Percentiles rank a stretch among this genome's conserved stretches.
Conservation (phyloP, 2,888 invertebrate genomes). For the Brachynemurus nebulosus region DNA sequence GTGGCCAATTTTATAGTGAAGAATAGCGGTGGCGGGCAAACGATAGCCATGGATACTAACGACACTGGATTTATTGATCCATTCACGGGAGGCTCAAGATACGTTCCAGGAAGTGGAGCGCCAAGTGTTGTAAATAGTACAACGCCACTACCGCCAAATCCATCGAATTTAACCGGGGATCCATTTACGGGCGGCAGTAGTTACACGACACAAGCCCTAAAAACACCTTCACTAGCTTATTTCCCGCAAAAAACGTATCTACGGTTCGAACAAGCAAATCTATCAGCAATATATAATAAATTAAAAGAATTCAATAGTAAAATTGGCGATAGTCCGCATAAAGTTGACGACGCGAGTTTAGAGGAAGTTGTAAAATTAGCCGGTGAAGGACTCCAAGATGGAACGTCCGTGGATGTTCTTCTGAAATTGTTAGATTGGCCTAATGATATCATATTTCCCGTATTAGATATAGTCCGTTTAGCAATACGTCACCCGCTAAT, state of each 20-base stretch:
- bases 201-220: constrained; percentile 27
- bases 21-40: constrained; percentile 43
- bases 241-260: constrained; percentile 37
- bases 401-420: constrained; percentile 39
- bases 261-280: constrained; percentile 67
- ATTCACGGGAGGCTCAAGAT: constrained; percentile 43
- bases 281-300: constrained; percentile 58
- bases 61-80: constrained; percentile 43
- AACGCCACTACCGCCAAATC: constrained; percentile 19
- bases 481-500: constrained; percentile 45
- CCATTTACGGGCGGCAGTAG: constrained; percentile 43
- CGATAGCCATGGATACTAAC: constrained; percentile 24
- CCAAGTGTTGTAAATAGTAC: too few species aligned
- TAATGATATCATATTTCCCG: constrained; percentile 71
- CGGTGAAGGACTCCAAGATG: constrained; percentile 31
- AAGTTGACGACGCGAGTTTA: constrained; percentile 40
- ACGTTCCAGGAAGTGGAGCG: constrained; percentile 38
- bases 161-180: constrained; percentile 32
- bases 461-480: constrained; percentile 73
- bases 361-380: constrained; percentile 51
- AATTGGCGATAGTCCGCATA: constrained; percentile 35
- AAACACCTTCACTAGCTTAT: constrained; percentile 30
- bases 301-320: constrained; percentile 59
- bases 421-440: constrained; percentile 58
- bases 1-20: constrained; percentile 86